These are phyloP conservation scores for Trachelipus rathkii DNA, from an alignment of 1,140 invertebrate species.

Conservation along the genomic window DNA sequence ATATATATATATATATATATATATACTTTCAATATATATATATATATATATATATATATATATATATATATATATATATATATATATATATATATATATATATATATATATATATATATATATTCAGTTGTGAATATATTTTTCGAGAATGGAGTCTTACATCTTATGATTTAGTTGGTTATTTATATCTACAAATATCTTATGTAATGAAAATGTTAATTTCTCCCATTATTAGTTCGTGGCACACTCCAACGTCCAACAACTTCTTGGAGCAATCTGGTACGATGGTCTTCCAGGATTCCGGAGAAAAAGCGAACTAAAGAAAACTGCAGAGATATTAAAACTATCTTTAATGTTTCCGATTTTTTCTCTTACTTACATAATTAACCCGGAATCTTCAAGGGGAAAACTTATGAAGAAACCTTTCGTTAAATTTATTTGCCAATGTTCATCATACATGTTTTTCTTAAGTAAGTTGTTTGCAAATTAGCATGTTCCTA, in stretches of 20 bases:
- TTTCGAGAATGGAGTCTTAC: no score
- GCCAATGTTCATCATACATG: conserved; percentile 82
- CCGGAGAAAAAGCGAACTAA: conserved; percentile 68
- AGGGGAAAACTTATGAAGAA: conserved; percentile 79
- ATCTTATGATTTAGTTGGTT: no score
- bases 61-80: no score
- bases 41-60: no score
- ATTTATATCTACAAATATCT: neutral
- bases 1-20: no score
- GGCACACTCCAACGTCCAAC: conserved; percentile 87
- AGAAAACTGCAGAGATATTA: conserved; percentile 65
- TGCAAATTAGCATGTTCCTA: no score
- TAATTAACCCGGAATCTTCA: conserved; percentile 72
- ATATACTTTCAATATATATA: no score
- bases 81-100: no score
- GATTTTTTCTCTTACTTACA: conserved; percentile 75
- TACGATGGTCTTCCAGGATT: conserved; percentile 86
- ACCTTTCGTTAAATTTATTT: conserved; percentile 92
- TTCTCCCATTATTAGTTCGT: conserved; percentile 70
- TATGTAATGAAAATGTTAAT: neutral
- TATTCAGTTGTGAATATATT: no score
- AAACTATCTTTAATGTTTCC: conserved; percentile 80
- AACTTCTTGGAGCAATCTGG: conserved; percentile 84
- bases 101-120: no score
- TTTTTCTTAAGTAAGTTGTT: conserved; percentile 74